phyloP scores from a whole-genome alignment of 2,888 invertebrate species.

The Vanessa cardui region DNA sequence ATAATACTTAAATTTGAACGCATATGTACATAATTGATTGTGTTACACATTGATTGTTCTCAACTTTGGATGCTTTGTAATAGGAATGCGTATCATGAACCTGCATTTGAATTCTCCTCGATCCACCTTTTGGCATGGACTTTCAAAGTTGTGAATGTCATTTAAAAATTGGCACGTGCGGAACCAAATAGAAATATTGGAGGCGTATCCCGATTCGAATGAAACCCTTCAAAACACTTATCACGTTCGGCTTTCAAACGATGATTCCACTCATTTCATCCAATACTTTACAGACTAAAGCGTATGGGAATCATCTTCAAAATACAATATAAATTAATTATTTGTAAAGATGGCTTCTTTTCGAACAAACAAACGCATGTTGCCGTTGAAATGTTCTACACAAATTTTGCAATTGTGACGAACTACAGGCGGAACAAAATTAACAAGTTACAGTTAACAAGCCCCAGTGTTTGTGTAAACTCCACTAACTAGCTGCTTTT shows the following conservation, averaged over 20 bases:
- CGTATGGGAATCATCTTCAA: neutral
- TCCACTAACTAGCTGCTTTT: conserved; percentile 73
- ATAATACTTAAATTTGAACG: neutral
- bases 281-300: conserved; percentile 26
- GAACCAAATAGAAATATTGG: conserved; percentile 41
- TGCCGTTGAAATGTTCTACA: conserved; percentile 31
- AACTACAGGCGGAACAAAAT: conserved; percentile 67
- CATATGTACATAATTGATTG: too few species aligned
- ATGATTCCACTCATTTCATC: conserved; percentile 40
- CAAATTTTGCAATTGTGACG: conserved; percentile 63
- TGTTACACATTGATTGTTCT: too few species aligned
- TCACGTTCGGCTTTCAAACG: conserved; percentile 40
- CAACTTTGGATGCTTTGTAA: neutral
- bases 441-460: conserved; percentile 79
- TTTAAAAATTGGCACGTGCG: conserved; percentile 40
- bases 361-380: conserved; percentile 19
- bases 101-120: conserved; percentile 22
- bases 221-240: conserved; percentile 46
- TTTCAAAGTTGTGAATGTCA: conserved; percentile 29
- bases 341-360: conserved; percentile 17
- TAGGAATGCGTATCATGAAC: conserved; percentile 1
- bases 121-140: conserved; percentile 31
- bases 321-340: conserved; percentile 8
- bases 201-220: conserved; percentile 38
- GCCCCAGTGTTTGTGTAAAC: conserved; percentile 71